Conservation (phyloP, 2,797 vertebrate species). For the Tiaroga cobitis region DNA sequence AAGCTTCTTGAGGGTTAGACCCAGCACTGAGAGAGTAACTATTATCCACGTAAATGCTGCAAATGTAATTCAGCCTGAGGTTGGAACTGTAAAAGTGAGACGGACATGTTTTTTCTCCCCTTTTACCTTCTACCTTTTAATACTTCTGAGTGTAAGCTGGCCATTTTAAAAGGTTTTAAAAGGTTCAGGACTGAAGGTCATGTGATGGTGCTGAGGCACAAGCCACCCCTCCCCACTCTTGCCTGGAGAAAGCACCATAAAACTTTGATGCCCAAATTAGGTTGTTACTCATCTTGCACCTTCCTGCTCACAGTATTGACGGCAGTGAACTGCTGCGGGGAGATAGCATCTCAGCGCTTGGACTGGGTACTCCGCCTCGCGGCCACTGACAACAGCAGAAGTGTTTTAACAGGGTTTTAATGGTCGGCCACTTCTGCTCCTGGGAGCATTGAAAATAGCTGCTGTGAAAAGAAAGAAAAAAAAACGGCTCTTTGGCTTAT, state of each 20-base stretch:
- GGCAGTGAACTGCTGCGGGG: conserved; percentile 83
- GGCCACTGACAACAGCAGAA: conserved; percentile 95
- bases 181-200: conserved; percentile 79
- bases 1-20: conserved; percentile 64
- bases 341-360: conserved; percentile 81
- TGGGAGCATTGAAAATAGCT: conserved; percentile 91
- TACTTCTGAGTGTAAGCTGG: conserved; percentile 62
- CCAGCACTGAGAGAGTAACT: conserved; percentile 69
- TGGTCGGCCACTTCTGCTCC: conserved; percentile 86
- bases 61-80: conserved; percentile 80
- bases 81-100: conserved; percentile 77
- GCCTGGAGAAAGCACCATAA: conserved; percentile 83
- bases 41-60: conserved; percentile 74
- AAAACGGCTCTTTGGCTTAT: conserved; percentile 73
- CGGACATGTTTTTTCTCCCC: conserved; percentile 47
- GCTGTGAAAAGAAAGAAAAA: conserved; percentile 51
- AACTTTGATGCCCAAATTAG: conserved; percentile 98
- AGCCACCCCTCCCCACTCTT: conserved; percentile 70
- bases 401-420: conserved; percentile 99
- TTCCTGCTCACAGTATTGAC: conserved; percentile 96
- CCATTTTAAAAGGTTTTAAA: conserved; percentile 74
- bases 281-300: conserved; percentile 97
- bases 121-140: conserved; percentile 57
- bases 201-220: conserved; percentile 73
- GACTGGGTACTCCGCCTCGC: conserved; percentile 83